Percentiles rank a stretch among this genome's conserved stretches.
phyloP scores from a whole-genome alignment of 2,888 invertebrate genomes.

The Ceraclea dissimilis region DNA sequence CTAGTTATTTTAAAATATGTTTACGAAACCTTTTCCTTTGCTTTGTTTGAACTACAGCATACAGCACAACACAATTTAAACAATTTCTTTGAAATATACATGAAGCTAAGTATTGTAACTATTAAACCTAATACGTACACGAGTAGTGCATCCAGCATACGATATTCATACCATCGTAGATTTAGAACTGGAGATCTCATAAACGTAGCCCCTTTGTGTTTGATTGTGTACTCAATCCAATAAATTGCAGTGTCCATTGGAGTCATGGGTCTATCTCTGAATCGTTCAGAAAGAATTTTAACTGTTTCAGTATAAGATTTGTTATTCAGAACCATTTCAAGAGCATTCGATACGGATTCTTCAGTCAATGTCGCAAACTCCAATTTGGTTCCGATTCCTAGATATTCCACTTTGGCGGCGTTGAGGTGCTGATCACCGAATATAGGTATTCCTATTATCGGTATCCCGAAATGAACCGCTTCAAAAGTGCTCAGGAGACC shows the following conservation, averaged over 20 bases:
- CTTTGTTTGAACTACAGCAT: too few species aligned
- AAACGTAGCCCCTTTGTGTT: conserved; percentile 24
- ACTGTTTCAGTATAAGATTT: conserved; percentile 28
- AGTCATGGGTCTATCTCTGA: conserved; percentile 23
- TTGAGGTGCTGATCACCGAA: conserved; percentile 45
- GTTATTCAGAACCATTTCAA: conserved; percentile 35
- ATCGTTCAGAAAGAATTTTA: conserved; percentile 18
- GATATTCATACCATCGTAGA: conserved; percentile 23
- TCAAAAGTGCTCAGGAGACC: conserved; percentile 51
- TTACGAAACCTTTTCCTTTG: too few species aligned
- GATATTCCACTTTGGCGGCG: conserved; percentile 36
- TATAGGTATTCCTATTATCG: conserved; percentile 46
- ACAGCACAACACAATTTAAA: too few species aligned
- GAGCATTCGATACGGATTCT: conserved; percentile 33
- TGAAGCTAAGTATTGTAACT: too few species aligned
- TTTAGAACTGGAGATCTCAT: conserved; percentile 22
- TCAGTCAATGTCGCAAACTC: conserved; percentile 35
- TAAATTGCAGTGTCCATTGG: conserved; percentile 24
- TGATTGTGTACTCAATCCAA: conserved; percentile 26
- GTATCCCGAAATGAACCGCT: conserved; percentile 41
- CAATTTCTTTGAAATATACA: too few species aligned
- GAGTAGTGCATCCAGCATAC: conserved; percentile 21
- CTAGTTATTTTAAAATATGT: too few species aligned
- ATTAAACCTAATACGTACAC: neutral
- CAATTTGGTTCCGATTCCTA: conserved; percentile 37